Conservation (phyloP, 2,797 vertebrate species). For the Spinibarbus caldwelli region DNA sequence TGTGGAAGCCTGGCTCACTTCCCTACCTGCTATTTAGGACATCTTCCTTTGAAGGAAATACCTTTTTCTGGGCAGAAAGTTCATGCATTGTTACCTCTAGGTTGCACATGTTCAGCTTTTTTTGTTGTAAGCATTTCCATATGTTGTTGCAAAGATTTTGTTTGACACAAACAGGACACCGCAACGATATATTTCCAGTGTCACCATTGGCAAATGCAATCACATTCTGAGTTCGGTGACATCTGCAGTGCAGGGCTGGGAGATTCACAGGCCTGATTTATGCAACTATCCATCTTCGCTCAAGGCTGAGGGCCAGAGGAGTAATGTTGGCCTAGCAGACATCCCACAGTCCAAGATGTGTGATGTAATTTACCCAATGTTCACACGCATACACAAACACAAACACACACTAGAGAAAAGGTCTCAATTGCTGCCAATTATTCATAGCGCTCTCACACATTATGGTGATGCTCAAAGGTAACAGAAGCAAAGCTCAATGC, state of each 20-base stretch:
- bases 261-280: constrained; percentile 66
- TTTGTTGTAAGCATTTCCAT: neutral
- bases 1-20: constrained; percentile 65
- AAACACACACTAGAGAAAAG: constrained; percentile 47
- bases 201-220: constrained; percentile 46
- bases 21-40: constrained; percentile 35
- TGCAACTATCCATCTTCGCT: constrained; percentile 67
- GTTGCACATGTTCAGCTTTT: neutral
- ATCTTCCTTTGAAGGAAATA: constrained; percentile 25
- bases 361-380: constrained; percentile 57
- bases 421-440: constrained; percentile 30
- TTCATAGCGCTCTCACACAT: constrained; percentile 23
- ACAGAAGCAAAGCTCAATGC: constrained; percentile 7
- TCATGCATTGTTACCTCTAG: neutral
- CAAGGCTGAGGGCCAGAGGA: constrained; percentile 62
- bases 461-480: constrained; percentile 23
- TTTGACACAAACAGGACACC: constrained; percentile 4
- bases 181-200: constrained; percentile 18
- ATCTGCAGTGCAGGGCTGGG: constrained; percentile 59
- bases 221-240: constrained; percentile 46
- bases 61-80: constrained; percentile 3
- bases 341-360: constrained; percentile 50
- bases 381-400: constrained; percentile 40
- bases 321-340: constrained; percentile 63
- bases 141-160: neutral